Percentiles rank a stretch among this genome's conserved stretches.
Evolutionary conservation across 1,140 invertebrate genomes (phyloP).

Genomic region (Marisa cornuarietis): DNA sequence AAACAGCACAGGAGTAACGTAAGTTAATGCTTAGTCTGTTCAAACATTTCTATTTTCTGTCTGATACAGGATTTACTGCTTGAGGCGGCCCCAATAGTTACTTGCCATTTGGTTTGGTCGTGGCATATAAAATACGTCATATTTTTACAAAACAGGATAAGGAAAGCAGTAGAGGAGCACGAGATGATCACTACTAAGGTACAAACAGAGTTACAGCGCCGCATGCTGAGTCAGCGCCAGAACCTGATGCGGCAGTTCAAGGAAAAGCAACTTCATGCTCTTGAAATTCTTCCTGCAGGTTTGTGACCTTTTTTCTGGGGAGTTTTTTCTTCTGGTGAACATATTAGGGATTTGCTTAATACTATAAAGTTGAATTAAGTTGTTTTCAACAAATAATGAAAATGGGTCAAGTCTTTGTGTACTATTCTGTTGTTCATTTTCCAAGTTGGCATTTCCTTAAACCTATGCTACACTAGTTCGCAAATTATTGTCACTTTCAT

Average conservation of each 20-base stretch:
- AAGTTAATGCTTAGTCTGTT: background rate
- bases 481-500: background rate
- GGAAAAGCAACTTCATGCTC: conserved; percentile 55
- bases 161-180: conserved; percentile 41
- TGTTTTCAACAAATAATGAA: background rate
- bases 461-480: background rate
- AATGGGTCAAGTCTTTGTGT: too few species aligned
- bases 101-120: background rate
- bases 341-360: background rate
- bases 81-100: too few species aligned
- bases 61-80: too few species aligned
- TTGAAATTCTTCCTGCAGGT: conserved; percentile 63
- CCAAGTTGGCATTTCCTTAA: background rate
- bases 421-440: background rate
- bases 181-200: conserved; percentile 40
- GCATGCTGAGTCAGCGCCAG: conserved; percentile 49
- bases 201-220: conserved; percentile 52
- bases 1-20: background rate
- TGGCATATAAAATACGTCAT: background rate
- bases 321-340: conserved; percentile 15
- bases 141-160: conserved; percentile 25
- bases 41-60: too few species aligned
- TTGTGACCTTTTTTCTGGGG: background rate
- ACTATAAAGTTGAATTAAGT: background rate
- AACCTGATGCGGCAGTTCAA: conserved; percentile 57